Conservation (phyloP, 2,113 vertebrate genomes). For the Catharus minimus region DNA sequence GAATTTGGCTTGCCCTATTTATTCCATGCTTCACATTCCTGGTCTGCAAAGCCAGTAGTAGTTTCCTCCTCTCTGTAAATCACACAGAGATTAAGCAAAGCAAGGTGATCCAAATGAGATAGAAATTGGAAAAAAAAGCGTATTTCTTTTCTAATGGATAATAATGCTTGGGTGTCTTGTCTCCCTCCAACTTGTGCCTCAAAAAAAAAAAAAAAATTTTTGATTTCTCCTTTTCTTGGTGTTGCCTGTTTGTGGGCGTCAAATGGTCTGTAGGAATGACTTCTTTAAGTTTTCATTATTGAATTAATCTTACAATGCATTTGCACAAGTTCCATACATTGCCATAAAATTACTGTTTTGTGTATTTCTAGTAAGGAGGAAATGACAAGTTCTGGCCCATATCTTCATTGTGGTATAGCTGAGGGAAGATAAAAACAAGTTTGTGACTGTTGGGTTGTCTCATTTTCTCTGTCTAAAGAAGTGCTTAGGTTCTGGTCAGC, state of each 20-base stretch:
- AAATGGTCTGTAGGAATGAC: not conserved
- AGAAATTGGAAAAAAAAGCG: not conserved
- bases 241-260: not conserved
- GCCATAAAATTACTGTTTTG: not conserved
- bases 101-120: not conserved
- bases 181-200: not conserved
- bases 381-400: not conserved
- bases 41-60: not conserved
- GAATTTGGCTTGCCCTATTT: not conserved
- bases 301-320: not conserved
- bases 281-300: not conserved
- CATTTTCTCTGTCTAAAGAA: not conserved
- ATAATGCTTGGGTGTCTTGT: not conserved
- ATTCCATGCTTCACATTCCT: not conserved
- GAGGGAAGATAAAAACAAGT: not conserved
- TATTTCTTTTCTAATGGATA: not conserved
- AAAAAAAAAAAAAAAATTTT: not conserved
- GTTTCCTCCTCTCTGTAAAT: not conserved
- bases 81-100: not conserved
- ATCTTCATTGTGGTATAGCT: not conserved
- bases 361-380: not conserved
- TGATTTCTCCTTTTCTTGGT: not conserved
- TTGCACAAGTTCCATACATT: not conserved
- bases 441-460: not conserved
- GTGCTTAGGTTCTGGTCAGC: conserved; percentile 3